Percentiles rank a stretch among this genome's conserved stretches.
Evolutionary conservation across 1,140 invertebrate genomes (phyloP).

Genomic region (Drosophila jambulina): DNA sequence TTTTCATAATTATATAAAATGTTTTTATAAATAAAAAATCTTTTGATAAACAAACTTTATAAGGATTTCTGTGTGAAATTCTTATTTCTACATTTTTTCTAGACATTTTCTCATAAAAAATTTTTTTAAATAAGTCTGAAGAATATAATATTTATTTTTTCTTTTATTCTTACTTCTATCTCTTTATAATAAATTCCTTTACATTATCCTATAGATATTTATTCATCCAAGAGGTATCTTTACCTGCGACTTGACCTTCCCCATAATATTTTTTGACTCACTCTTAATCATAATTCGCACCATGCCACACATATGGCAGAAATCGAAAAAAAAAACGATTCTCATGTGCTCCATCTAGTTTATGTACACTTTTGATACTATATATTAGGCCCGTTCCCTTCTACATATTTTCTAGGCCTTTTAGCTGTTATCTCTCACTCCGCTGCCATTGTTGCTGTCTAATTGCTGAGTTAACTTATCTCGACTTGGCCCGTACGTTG

Average conservation of each 20-base stretch:
- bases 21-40: no score
- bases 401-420: conserved; percentile 41
- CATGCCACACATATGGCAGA: conserved; percentile 11
- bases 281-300: conserved; percentile 1
- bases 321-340: conserved; percentile 1
- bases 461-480: conserved; percentile 49
- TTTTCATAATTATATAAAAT: no score
- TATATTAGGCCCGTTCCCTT: conserved; percentile 15
- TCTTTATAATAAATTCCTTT: neutral
- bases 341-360: conserved; percentile 19
- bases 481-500: conserved; percentile 15
- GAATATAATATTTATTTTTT: neutral
- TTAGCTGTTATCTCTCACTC: conserved; percentile 35
- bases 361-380: conserved; percentile 27
- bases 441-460: conserved; percentile 41
- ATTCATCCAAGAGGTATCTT: neutral
- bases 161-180: neutral
- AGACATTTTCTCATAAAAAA: no score
- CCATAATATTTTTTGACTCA: conserved; percentile 1
- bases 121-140: no score
- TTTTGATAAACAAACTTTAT: no score
- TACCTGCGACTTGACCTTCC: conserved; percentile 23
- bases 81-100: no score
- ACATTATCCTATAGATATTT: neutral
- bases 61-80: no score